These are phyloP conservation scores for Oreochromis tanganicae DNA, from an alignment of 2,113 vertebrate species.

Conservation along the genomic window DNA sequence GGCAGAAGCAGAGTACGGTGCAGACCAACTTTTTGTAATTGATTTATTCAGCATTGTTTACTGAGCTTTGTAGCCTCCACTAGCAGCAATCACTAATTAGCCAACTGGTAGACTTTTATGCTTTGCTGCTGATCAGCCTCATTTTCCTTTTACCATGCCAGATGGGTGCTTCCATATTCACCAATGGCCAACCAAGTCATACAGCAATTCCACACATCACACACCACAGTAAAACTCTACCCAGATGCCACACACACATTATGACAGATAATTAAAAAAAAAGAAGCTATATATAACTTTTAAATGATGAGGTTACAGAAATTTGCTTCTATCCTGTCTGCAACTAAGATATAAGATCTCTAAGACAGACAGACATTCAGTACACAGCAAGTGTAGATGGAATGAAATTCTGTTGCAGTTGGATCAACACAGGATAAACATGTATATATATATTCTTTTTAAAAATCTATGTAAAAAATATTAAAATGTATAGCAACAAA, in stretches of 20 bases:
- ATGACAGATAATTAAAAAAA: neutral
- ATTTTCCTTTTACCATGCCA: neutral
- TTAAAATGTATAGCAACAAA: neutral
- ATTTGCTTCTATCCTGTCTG: neutral
- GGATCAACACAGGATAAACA: neutral
- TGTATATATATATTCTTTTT: rapidly evolving
- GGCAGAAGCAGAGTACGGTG: neutral
- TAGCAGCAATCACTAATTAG: neutral
- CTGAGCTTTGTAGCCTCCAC: neutral
- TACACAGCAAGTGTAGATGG: neutral
- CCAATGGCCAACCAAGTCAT: neutral
- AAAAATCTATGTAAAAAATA: neutral
- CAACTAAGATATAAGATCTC: neutral
- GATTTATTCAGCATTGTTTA: neutral
- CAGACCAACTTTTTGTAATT: neutral
- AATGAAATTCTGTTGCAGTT: neutral
- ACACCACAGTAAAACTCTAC: neutral
- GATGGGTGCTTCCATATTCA: neutral
- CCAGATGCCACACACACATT: neutral
- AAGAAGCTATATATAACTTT: neutral
- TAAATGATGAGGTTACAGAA: neutral
- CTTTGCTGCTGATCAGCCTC: neutral
- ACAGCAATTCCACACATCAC: neutral
- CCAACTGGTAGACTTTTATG: neutral
- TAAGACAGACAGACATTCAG: neutral